Base-by-base conservation (phyloP, 2,888 invertebrate genomes). In the Clistopyga incitator region DNA sequence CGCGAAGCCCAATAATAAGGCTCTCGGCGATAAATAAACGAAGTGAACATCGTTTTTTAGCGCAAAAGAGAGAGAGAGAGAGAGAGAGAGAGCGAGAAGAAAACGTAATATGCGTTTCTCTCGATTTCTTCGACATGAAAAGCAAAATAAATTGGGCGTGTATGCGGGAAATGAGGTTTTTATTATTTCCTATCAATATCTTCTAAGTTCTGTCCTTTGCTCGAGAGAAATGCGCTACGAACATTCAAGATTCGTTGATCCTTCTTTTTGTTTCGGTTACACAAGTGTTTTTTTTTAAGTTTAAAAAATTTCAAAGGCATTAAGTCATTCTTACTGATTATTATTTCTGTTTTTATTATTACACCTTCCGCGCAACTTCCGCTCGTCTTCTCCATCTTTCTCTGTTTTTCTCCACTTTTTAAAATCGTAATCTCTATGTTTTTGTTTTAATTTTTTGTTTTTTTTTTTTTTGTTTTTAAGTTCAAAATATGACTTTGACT, bases 401-500 rank as follows among this genome's bases (percentile, higher is more conserved):
- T 18, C 42, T 56, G 20, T 29, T 13, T 45, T 38, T 18, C 29
- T 29, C 29, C 29, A 29, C 29, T 38, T 38, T 74, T 25, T 59
- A 15, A 15, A 18, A 3, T 20, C 23, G 52, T 20, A 23, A 54
- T 54, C 25, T 54, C 20, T 23, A 10, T 23, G 18, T 70, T 50
- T 76, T n/a, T 56, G 45, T 23, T 29, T 15, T 54, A 42, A 38
- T 70, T 67, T 74, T 52, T 54, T 13, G 6, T 77, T 52, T 71
- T 75, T 61, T 61, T 45, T 74, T 52, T 78, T 50, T 79, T 64
- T 67, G n/a, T n/a, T 83, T 78, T 84, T 87, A 88, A 87, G 84
- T 90, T 90, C 87, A 91, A 91, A 91, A 90, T 91, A 92, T 88
- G 88, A 89, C 87, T 90, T 89, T 86, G 81, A 79, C 85, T 84